Conservation (phyloP, 2,113 vertebrate genomes). For the Zosterops borbonicus region DNA sequence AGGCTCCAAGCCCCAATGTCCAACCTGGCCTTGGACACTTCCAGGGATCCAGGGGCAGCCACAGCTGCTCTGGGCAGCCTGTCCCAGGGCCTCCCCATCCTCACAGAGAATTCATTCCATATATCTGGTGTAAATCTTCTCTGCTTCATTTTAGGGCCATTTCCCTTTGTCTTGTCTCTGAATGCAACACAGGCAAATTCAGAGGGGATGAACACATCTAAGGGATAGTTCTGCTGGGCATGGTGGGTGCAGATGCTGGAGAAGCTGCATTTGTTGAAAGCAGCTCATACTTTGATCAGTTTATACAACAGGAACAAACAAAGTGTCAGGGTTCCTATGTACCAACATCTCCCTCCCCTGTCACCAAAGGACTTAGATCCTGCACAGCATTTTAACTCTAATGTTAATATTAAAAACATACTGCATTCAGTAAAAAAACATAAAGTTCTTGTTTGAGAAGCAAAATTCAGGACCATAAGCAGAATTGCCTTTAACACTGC, state of each 20-base stretch:
- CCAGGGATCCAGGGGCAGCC: neutral
- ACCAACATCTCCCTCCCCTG: neutral
- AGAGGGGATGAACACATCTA: neutral
- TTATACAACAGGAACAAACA: neutral
- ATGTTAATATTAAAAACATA: neutral
- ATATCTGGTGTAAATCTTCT: neutral
- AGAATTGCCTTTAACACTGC: neutral
- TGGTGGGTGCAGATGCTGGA: neutral
- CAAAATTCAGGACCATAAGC: neutral
- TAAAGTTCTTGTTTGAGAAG: neutral
- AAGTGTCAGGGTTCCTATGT: neutral
- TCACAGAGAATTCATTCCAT: neutral
- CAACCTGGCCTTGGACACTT: neutral
- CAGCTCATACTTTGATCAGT: neutral
- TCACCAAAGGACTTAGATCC: neutral
- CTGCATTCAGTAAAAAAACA: neutral
- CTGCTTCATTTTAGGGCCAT: neutral
- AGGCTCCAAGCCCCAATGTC: neutral
- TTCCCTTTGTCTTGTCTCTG: neutral
- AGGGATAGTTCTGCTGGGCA: neutral
- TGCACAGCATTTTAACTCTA: neutral
- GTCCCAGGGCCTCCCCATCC: neutral
- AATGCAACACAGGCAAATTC: neutral
- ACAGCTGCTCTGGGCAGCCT: neutral
- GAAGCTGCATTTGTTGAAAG: neutral